phyloP scores from a whole-genome alignment of 2,797 vertebrate genomes.

The Schizothorax lantsangensis region DNA sequence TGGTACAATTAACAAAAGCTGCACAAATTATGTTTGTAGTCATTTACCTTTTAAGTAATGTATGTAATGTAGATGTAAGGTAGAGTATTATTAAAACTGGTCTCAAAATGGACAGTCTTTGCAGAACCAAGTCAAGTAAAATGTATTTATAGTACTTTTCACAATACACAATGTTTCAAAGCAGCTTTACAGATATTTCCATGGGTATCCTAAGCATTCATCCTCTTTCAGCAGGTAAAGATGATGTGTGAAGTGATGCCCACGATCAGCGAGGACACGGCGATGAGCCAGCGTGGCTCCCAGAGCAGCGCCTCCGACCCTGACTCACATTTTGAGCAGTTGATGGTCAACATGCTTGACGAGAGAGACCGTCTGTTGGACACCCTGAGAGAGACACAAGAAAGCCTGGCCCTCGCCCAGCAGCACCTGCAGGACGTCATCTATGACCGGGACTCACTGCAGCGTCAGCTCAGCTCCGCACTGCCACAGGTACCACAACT shows the following conservation, averaged over 20 bases:
- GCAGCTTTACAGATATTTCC: neutral
- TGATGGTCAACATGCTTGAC: conserved; percentile 99
- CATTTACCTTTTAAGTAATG: neutral
- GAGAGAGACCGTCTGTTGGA: conserved; percentile 97
- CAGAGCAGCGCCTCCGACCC: conserved; percentile 96
- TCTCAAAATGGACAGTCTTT: conserved; percentile 1
- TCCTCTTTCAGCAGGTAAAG: conserved; percentile 71
- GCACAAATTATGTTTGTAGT: neutral
- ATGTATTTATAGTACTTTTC: neutral
- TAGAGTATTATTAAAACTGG: neutral
- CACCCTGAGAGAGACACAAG: conserved; percentile 95
- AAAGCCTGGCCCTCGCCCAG: conserved; percentile 93
- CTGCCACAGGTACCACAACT: conserved; percentile 88
- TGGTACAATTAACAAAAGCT: neutral
- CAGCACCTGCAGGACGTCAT: conserved; percentile 97
- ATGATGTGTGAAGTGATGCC: conserved; percentile 97
- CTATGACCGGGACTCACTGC: conserved; percentile 95
- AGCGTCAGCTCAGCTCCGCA: conserved; percentile 96
- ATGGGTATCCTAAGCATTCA: neutral
- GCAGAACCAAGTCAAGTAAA: neutral
- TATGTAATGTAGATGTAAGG: neutral
- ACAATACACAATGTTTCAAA: neutral
- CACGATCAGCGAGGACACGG: conserved; percentile 97
- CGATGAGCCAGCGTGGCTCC: conserved; percentile 95
- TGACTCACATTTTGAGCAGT: conserved; percentile 97